Evolutionary conservation across 2,888 invertebrate genomes (phyloP), one percentile per base, ranked within the genome.

Genomic region (Synergus itoensis): DNA sequence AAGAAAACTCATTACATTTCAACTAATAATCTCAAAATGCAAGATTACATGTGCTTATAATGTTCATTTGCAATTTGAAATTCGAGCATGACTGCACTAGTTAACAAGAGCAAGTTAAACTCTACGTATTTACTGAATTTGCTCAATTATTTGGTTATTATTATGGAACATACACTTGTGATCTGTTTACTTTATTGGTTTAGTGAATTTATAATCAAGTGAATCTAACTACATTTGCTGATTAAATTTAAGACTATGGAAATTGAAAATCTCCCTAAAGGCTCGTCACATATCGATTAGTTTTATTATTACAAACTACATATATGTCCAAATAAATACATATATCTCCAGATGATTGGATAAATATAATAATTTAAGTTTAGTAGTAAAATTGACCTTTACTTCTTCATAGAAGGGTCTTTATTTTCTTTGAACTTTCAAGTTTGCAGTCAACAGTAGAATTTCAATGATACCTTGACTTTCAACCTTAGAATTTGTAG

Each of bases 131-230:
- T 64, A n/a, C 64, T 41, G n/a, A 16, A 64, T 36, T 21, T 28
- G 43, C 45, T 67, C 16, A 67, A 67, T 67, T 45, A 67, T 67
- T 67, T 67, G 45, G 14, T 67, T 45, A 43, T 43, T 67, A 45
- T 45, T 67, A 67, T 21, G 14, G 14, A 43, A 21, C 21, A 67
- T 45, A 67, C 7, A 45, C 41, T 11, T 43, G 43, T 43, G 67
- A 67, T 45, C 43, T 67, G 43, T 67, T 43, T 67, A 28, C 67
- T 67, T 21, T 18, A 21, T 67, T 67, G 7, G 14, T 28, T 48
- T 28, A 69, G n/a, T 69, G 12, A 69, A 69, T 69, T 69, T 28
- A 69, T 69, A 48, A 36, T 45, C n/a, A 28, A 48, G 48, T 69
- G 36, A 45, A 21, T 67, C 16, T 45, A 43, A 69, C 48, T 48